Conservation (phyloP, 23 tunicate species). For the Styela clava region DNA sequence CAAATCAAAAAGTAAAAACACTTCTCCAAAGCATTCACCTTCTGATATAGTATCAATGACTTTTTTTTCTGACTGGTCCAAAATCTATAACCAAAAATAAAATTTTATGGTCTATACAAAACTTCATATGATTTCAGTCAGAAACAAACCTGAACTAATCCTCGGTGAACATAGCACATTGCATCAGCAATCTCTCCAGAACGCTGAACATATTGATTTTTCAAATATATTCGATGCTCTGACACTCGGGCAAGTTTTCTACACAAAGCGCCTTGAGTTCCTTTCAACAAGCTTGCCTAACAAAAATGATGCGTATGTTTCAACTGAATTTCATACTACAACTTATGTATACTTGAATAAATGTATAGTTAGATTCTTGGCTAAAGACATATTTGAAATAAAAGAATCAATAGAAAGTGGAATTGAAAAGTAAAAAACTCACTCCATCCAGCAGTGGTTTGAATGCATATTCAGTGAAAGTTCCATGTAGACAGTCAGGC, state of each 20-base stretch:
- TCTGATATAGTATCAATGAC: constrained; percentile 56
- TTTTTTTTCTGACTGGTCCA: constrained; percentile 67
- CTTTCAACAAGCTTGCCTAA: constrained; percentile 60
- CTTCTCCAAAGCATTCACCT: constrained; percentile 80
- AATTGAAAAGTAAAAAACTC: not conserved
- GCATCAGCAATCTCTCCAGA: constrained; percentile 72
- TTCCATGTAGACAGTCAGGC: constrained; percentile 50
- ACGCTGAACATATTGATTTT: constrained; percentile 75
- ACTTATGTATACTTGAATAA: not conserved
- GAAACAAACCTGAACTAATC: constrained; percentile 55
- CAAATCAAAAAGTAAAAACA: constrained; percentile 60
- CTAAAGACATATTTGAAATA: not conserved
- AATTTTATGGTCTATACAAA: not conserved
- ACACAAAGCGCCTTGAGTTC: constrained; percentile 64
- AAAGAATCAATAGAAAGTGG: not conserved
- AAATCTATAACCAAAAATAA: constrained; percentile 22
- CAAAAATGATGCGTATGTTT: too few relatives aligned
- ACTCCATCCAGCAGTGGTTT: constrained; percentile 28
- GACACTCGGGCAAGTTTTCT: constrained; percentile 61
- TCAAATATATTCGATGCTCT: constrained; percentile 55
- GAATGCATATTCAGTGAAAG: constrained; percentile 68
- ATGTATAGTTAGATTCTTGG: not conserved
- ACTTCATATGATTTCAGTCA: not conserved
- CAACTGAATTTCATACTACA: too few relatives aligned
- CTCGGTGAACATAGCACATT: constrained; percentile 73